Evolutionary conservation across 1,140 invertebrate species (phyloP).

Genomic region (Ostrea denselamellosa): DNA sequence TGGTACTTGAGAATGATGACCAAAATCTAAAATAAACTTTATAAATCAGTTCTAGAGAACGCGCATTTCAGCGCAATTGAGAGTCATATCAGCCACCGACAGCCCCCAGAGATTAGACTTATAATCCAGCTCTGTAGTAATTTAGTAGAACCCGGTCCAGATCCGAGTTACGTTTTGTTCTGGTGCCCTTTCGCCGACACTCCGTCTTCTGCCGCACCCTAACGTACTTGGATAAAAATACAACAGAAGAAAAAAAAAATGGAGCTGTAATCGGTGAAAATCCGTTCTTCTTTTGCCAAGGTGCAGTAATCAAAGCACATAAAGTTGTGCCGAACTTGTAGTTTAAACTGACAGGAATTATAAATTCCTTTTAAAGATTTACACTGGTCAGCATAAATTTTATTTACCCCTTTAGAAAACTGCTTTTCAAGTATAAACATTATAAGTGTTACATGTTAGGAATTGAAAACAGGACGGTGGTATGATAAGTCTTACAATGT

Average conservation of each 20-base stretch:
- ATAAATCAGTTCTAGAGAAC: slow-evolving; percentile 3
- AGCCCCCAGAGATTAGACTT: background rate
- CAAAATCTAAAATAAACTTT: background rate
- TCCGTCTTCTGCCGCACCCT: background rate
- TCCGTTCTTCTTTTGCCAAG: slow-evolving; percentile 20
- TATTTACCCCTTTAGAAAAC: background rate
- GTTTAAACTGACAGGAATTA: background rate
- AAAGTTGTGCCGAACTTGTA: background rate
- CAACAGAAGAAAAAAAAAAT: background rate
- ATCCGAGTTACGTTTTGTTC: background rate
- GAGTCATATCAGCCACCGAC: background rate
- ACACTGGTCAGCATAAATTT: slow-evolving; percentile 1
- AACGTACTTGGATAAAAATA: no score
- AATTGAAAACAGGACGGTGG: background rate
- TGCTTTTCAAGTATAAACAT: background rate
- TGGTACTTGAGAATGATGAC: background rate
- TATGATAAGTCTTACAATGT: slow-evolving; percentile 19
- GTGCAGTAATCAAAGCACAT: slow-evolving; percentile 5
- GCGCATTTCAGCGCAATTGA: background rate
- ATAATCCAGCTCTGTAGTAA: background rate
- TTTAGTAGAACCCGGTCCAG: background rate
- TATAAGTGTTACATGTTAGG: background rate
- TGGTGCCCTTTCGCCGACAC: background rate
- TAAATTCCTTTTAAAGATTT: slow-evolving; percentile 18
- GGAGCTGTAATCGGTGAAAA: background rate